Evolutionary conservation across 2,888 invertebrate genomes (phyloP), one percentile per base, ranked within the genome.

Genomic region (Sarcophaga rosellei): DNA sequence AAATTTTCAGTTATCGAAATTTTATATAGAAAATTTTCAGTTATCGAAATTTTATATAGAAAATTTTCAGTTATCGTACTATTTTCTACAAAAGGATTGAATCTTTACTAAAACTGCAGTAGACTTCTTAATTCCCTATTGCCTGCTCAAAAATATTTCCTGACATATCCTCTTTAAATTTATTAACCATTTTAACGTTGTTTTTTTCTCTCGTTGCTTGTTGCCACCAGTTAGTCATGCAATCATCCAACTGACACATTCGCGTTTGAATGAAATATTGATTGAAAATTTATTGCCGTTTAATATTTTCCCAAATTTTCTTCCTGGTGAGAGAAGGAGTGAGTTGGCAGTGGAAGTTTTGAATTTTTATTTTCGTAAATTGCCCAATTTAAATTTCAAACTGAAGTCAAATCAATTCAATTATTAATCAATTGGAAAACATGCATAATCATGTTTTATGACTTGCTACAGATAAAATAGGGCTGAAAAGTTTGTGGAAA

Each of bases 361-460:
- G 12, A 15, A 15, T 53, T 53, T 53, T 17, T 53, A 53, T 17
- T 53, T 53, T 53, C 17, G 17, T 15, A 53, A 53, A 15, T 12
- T 53, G 53, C 12, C 53, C 12, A 15, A 53, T 53, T 15, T 53
- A 15, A 53, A 53, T 15, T 53, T 53, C 4, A 53, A 15, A 3
- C 44, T 20, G 4, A n/a, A 59, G 3, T 23, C 25, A 25, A n/a
- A n/a, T n/a, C 10, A 61, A 63, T 17, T 70, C 62, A 77, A 69
- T 53, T 65, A 53, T 65, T 65, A 75, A 61, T 62, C 69, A 77
- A 62, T 69, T 77, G 68, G 45, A 62, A 75, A 75, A 75, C 75
- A 75, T 75, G 75, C 75, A 65, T 35, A 75, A 75, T 75, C 75
- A 77, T 84, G 77, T 21, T 53, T 61, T 57, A 70, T 75, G 75